A percentile compares a stretch with the other conserved stretches of the same genome.
These are phyloP conservation scores for Takifugu bimaculatus DNA, from an alignment of 2,113 vertebrate species.

Conservation along the genomic window DNA sequence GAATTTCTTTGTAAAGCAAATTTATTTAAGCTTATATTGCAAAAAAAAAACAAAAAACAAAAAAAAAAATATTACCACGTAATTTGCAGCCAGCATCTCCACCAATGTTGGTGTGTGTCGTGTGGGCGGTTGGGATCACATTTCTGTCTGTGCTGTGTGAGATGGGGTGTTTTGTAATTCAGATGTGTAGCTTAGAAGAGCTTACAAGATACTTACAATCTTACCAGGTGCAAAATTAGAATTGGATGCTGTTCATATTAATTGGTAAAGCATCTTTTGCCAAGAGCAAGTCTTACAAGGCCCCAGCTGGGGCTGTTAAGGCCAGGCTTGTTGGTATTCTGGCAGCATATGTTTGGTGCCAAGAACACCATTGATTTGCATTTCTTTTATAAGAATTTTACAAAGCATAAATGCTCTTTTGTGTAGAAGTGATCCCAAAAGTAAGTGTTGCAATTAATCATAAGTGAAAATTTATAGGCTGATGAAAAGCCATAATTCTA, in stretches of 20 bases:
- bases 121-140: slow-evolving; percentile 53
- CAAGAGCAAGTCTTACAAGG: slow-evolving; percentile 82
- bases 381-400: slow-evolving; percentile 84
- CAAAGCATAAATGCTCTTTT: slow-evolving; percentile 82
- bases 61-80: background rate
- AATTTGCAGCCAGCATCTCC: slow-evolving; percentile 8
- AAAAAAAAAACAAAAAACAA: background rate
- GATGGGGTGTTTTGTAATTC: slow-evolving; percentile 40
- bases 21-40: background rate
- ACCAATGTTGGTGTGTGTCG: slow-evolving; percentile 18
- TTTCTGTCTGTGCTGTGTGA: slow-evolving; percentile 5
- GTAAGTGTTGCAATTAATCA: slow-evolving; percentile 86
- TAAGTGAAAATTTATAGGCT: slow-evolving; percentile 83
- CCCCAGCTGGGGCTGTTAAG: slow-evolving; percentile 83
- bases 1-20: background rate
- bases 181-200: slow-evolving; percentile 56
- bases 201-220: slow-evolving; percentile 67
- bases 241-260: slow-evolving; percentile 83
- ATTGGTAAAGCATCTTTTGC: slow-evolving; percentile 80
- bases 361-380: slow-evolving; percentile 84
- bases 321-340: slow-evolving; percentile 82
- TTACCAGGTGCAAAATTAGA: slow-evolving; percentile 80
- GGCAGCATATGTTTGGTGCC: slow-evolving; percentile 83
- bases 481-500: slow-evolving; percentile 85
- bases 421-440: slow-evolving; percentile 80